Base-by-base conservation (phyloP, 2,888 invertebrate species). In the Limnephilus marmoratus region DNA sequence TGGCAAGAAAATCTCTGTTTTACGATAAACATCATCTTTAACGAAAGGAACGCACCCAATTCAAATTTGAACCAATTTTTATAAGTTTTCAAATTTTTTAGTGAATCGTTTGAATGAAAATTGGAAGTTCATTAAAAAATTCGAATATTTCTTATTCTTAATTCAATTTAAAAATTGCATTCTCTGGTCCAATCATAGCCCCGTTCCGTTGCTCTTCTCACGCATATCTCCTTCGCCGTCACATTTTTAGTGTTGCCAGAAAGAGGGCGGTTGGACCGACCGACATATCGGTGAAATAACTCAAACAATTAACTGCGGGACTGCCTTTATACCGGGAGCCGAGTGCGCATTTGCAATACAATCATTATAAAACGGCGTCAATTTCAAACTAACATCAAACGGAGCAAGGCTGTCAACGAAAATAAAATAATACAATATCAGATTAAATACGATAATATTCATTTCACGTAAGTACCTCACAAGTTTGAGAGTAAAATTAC, bases 241-340 rank as follows among this genome's bases (percentile, higher is more conserved):
- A 87, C 87, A 87, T 87, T 87, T 87, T 87, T 49, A 49, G 24
- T 83, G 24, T 83, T 83, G 24, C 83, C 83, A 37, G 24, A 83
- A 37, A 83, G 83, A 83, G 15, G 83, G 18, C 87, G 29, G 31
- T n/a, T 18, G 87, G 41, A 2, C 87, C 87, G 83, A 83, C 87
- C 87, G 87, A 87, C 87, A 87, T 49, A 87, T 87, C 85, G 18
- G n/a, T 31, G 29, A n/a, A 90, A 85, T 90, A 90, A 90, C 90
- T 90, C 90, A 90, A 85, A 90, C 90, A 90, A 90, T 90, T 85
- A 90, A 90, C 90, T 37, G 29, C 41, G n/a, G 34, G 83, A 80
- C 53, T 41, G 45, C 53, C 83, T 90, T 68, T 90, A 45, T 45
- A 90, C 49, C 53, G 41, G n/a, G 7, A 53, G 68, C 90, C 53